Evolutionary conservation across 2,888 invertebrate genomes (phyloP).

Genomic region (Bedellia somnulentella): DNA sequence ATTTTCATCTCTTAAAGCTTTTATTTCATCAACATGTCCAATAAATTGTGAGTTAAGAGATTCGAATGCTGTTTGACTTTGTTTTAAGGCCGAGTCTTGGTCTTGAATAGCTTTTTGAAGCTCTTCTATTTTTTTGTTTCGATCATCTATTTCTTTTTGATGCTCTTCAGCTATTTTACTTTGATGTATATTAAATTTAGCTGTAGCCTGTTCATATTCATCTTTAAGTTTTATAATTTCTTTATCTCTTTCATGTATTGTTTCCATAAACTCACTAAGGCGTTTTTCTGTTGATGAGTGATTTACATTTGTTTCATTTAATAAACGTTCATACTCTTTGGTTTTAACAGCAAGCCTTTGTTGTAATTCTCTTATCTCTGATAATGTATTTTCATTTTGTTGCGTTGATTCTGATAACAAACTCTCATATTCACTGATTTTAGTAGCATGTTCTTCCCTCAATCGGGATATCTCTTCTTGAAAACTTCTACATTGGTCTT

Average conservation of each 20-base stretch:
- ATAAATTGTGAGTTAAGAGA: constrained; percentile 45
- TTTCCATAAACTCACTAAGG: constrained; percentile 45
- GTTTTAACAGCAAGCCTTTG: constrained; percentile 35
- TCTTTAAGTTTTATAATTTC: constrained; percentile 53
- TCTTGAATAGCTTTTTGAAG: constrained; percentile 49
- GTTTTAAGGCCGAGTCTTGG: constrained; percentile 43
- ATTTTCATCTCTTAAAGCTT: constrained; percentile 41
- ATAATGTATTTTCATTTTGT: constrained; percentile 39
- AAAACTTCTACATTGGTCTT: constrained; percentile 27
- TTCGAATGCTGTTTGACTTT: constrained; percentile 48
- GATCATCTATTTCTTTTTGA: constrained; percentile 51
- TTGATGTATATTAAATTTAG: constrained; percentile 49
- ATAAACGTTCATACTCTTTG: constrained; percentile 37
- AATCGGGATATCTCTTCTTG: constrained; percentile 36
- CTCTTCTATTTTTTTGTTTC: constrained; percentile 50
- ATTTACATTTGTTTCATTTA: constrained; percentile 34
- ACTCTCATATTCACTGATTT: constrained; percentile 50
- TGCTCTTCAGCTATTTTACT: constrained; percentile 53
- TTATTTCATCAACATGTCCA: constrained; percentile 38
- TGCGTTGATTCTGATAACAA: constrained; percentile 40
- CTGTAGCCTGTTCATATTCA: constrained; percentile 47
- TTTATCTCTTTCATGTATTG: constrained; percentile 55
- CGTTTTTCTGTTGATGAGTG: constrained; percentile 38
- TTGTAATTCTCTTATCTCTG: constrained; percentile 38
- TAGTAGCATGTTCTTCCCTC: constrained; percentile 35